Evolutionary conservation across 2,797 vertebrate genomes (phyloP), one percentile per base, ranked within the genome.

Genomic region (Acanthornis magna): DNA sequence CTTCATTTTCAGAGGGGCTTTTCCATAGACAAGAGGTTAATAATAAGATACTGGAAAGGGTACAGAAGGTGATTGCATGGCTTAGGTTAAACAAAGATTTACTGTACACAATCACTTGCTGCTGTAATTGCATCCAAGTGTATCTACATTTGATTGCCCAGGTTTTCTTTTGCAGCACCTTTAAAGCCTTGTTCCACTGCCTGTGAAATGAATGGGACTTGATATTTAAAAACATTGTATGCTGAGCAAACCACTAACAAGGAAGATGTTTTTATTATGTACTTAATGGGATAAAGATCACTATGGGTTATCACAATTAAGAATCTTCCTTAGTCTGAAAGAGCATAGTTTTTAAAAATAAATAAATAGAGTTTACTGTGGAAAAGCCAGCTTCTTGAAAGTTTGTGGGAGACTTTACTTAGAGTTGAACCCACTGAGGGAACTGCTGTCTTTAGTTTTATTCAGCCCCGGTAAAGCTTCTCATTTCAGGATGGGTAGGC

Each of bases 1-100:
- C 79, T 94, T 96, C 73, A 38, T 77, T 94, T 83, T 91, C 38
- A 63, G 48, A 85, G 80, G 22, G n/a, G 19, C 29, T 92, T 91
- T 91, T 68, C 87, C 74, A 68, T 16, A 91, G 77, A 80, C 65
- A 89, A 73, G 66, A 96, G 60, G 93, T 96, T 95, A 96, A 96
- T 94, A 88, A 85, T 74, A 91, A 94, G 83, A 72, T 62, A 78
- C 74, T 89, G 88, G 85, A 89, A 88, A 76, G 51, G 30, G 40
- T 65, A 66, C 50, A 67, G 65, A 67, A 83, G 53, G 88, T 89
- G 89, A 94, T 58, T 94, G 87, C 72, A 70, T 75, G 76, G 74
- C 77, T 91, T 62, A 94, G 85, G 85, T 95, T 93, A 95, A 95
- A 87, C 77, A n/a, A 51, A 88, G 79, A 91, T 94, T 93, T 92